Conservation (phyloP, 1,140 invertebrate genomes). For the Nasonia giraulti region DNA sequence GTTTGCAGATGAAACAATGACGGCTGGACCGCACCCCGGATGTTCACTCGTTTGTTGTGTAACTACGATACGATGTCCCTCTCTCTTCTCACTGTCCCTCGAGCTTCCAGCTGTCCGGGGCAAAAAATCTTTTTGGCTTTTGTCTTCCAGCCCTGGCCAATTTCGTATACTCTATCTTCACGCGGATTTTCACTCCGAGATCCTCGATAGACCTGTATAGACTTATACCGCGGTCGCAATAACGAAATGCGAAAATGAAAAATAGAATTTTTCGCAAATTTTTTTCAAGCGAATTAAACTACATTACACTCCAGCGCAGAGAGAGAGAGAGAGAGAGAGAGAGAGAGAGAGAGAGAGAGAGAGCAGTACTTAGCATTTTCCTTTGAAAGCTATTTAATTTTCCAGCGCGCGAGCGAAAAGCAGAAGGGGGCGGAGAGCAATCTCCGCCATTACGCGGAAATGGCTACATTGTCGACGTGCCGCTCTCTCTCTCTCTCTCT, state of each 20-base stretch:
- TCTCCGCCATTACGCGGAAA: slow-evolving; percentile 45
- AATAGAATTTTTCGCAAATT: background rate
- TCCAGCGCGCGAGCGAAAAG: slow-evolving; percentile 27
- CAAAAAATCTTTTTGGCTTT: slow-evolving; percentile 63
- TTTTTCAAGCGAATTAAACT: background rate
- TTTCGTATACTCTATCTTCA: background rate
- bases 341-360: no score
- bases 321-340: no score
- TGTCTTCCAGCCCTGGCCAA: slow-evolving; percentile 50
- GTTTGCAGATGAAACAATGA: slow-evolving; percentile 72
- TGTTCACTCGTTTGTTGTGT: slow-evolving; percentile 66
- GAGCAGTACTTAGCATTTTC: slow-evolving; percentile 1
- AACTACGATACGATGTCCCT: slow-evolving; percentile 58
- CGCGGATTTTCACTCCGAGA: background rate
- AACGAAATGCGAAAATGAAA: background rate
- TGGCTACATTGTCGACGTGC: slow-evolving; percentile 35
- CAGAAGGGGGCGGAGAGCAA: slow-evolving; percentile 40
- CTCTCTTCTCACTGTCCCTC: slow-evolving; percentile 50
- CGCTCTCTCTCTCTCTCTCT: no score
- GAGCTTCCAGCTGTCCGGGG: slow-evolving; percentile 58
- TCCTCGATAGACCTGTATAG: background rate
- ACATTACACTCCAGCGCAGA: background rate
- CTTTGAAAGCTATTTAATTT: slow-evolving; percentile 37
- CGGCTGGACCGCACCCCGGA: slow-evolving; percentile 72
- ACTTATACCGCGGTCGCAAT: slow-evolving; percentile 32